phyloP scores from a whole-genome alignment of 2,113 vertebrate species.

The Larimichthys crocea region DNA sequence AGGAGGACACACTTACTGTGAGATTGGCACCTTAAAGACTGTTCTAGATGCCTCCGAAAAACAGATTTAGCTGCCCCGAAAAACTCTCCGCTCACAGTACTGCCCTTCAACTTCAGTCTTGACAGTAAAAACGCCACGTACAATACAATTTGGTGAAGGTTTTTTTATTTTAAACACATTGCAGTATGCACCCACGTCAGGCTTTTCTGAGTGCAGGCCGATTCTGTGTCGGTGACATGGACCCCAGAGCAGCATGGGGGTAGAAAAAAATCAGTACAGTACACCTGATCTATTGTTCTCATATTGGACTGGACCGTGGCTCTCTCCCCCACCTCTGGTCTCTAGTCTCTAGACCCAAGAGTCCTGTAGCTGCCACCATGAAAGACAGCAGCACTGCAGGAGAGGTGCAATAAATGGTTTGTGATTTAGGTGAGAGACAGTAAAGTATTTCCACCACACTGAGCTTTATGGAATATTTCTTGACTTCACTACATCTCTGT shows the following conservation, averaged over 20 bases:
- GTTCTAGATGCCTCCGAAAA: conserved; percentile 36
- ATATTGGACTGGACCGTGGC: conserved; percentile 1
- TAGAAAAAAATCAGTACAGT: background rate
- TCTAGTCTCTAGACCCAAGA: conserved; percentile 5
- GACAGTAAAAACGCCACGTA: conserved; percentile 34
- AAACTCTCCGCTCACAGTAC: conserved; percentile 1
- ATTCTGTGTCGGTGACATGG: background rate
- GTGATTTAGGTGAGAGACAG: conserved; percentile 12
- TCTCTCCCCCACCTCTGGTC: background rate
- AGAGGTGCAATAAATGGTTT: conserved; percentile 18
- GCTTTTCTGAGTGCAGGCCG: background rate
- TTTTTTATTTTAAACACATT: conserved; percentile 13
- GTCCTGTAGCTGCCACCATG: conserved; percentile 10
- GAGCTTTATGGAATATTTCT: background rate
- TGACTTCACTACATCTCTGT: background rate
- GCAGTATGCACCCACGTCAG: background rate
- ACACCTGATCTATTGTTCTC: conserved; percentile 13
- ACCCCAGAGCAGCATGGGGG: conserved; percentile 1
- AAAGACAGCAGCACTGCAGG: conserved; percentile 24
- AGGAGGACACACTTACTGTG: conserved; percentile 43
- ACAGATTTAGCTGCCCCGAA: conserved; percentile 42
- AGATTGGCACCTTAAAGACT: conserved; percentile 58
- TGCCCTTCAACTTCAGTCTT: conserved; percentile 22
- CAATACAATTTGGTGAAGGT: background rate
- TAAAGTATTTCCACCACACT: background rate